These are phyloP conservation scores for Brassicogethes aeneus DNA, from an alignment of 2,888 invertebrate species.

Conservation along the genomic window DNA sequence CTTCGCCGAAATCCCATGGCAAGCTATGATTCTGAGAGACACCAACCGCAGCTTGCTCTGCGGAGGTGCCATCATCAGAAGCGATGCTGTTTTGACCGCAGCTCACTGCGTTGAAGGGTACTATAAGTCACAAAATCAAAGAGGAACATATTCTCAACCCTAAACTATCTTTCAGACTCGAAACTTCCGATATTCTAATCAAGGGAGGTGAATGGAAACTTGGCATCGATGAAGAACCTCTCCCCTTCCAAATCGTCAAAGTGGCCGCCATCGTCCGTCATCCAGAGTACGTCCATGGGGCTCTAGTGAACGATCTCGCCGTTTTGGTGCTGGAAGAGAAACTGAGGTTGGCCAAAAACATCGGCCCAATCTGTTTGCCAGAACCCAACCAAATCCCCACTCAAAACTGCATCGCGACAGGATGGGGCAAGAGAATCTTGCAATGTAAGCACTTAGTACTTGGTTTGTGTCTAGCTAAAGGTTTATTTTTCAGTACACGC, in stretches of 20 bases:
- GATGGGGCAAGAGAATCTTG: slow-evolving; percentile 74
- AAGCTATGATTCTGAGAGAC: slow-evolving; percentile 70
- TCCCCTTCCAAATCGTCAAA: slow-evolving; percentile 68
- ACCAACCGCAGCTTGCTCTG: slow-evolving; percentile 65
- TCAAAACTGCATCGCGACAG: slow-evolving; percentile 63
- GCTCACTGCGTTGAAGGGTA: slow-evolving; percentile 78
- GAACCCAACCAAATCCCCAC: slow-evolving; percentile 50
- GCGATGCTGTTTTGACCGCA: slow-evolving; percentile 64
- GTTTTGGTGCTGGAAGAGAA: slow-evolving; percentile 59
- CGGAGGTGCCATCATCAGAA: slow-evolving; percentile 69
- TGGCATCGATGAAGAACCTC: slow-evolving; percentile 70
- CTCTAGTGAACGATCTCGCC: slow-evolving; percentile 59
- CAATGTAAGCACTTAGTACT: slow-evolving; percentile 50
- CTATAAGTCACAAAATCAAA: no score
- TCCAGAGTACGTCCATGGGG: slow-evolving; percentile 56
- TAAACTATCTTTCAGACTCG: no score
- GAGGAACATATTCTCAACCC: slow-evolving; percentile 23
- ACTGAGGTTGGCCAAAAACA: slow-evolving; percentile 56
- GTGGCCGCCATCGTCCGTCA: slow-evolving; percentile 62
- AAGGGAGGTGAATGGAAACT: slow-evolving; percentile 81
- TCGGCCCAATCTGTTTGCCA: slow-evolving; percentile 65
- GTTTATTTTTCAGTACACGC: slow-evolving; percentile 53
- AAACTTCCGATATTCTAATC: slow-evolving; percentile 58
- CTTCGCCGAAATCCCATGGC: slow-evolving; percentile 82
- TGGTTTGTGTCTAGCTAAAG: not conserved